phyloP scores from a whole-genome alignment of 2,888 invertebrate species.

The Calliphora vomitoria region DNA sequence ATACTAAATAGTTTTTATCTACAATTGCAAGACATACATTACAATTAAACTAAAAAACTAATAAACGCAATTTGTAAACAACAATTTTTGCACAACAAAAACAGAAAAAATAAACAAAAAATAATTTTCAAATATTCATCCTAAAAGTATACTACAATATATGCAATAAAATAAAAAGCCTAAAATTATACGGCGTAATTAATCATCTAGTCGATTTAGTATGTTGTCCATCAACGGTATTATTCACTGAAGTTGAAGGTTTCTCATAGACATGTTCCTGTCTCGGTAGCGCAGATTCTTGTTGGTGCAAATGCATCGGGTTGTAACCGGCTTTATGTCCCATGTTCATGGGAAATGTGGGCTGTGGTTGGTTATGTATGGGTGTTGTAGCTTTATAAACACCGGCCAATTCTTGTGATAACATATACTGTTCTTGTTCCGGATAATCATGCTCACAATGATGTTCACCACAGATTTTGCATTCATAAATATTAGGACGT shows the following conservation, averaged over 20 bases:
- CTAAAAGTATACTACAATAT: constrained; percentile 58
- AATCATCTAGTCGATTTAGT: constrained; percentile 68
- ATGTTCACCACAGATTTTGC: constrained; percentile 89
- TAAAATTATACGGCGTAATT: constrained; percentile 4
- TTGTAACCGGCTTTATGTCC: constrained; percentile 77
- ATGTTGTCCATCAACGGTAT: constrained; percentile 43
- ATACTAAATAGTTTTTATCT: constrained; percentile 46
- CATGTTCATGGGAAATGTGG: constrained; percentile 56
- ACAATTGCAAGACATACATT: constrained; percentile 35
- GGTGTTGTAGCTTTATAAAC: constrained; percentile 78
- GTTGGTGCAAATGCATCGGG: constrained; percentile 77
- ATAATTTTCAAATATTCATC: constrained; percentile 29
- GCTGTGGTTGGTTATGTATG: constrained; percentile 17
- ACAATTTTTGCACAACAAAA: constrained; percentile 55
- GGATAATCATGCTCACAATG: constrained; percentile 89
- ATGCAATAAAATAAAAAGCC: constrained; percentile 46
- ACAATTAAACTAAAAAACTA: constrained; percentile 28
- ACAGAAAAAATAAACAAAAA: neutral
- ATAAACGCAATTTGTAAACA: constrained; percentile 28
- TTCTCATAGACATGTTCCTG: constrained; percentile 69
- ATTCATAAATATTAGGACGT: constrained; percentile 91
- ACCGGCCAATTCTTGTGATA: constrained; percentile 82
- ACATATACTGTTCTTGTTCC: constrained; percentile 85
- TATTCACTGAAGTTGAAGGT: constrained; percentile 42
- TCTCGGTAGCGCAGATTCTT: constrained; percentile 74